Base-by-base conservation (phyloP, 1,140 invertebrate species). In the Amyelois transitella region DNA sequence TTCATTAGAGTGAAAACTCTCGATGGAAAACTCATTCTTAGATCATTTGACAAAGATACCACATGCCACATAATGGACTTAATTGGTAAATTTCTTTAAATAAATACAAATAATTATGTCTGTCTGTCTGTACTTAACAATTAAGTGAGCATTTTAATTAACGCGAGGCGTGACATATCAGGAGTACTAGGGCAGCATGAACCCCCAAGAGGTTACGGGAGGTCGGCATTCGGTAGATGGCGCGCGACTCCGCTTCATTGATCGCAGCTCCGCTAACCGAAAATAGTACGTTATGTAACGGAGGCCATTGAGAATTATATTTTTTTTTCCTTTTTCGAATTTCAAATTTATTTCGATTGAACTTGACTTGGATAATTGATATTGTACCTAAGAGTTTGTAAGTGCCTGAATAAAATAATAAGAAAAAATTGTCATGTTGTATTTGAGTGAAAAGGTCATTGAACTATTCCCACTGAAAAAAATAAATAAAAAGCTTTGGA, bases 251-350 rank as follows among this genome's bases (percentile, higher is more conserved):
- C 24, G 56, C 52, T 62, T 72, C 70, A 72, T 72, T 69, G 70
- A 72, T 72, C 58, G 55, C 60, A 20, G 53, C 63, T 63, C 57
- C 43, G 49, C 54, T 49, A 48, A 58, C 66, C 61, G 56, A 66
- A 69, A 72, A 72, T 72, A 72, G 62, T 66, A 65, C 43, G 56
- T 66, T 64, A 66, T 60, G 69, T 55, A 66, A 72, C 54, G 20
- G 17, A 10, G 44, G 51, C 45, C 66, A 68, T 68, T 68, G 56
- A 68, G 56, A 43, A 47, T 43, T 44, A n/a, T n/a, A n/a, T 59
- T 55, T 24, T 55, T 59, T 59, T 55, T 57, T 55, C 58, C 43
- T 48, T 59, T 62, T 61, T 57, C 51, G 48, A 38, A 38, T 38
- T 52, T 22, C n/a, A 18, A 52, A 28, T 43, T 25, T 24, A 24